Conservation (phyloP, 2,888 invertebrate genomes). For the Lumbricus terrestris region DNA sequence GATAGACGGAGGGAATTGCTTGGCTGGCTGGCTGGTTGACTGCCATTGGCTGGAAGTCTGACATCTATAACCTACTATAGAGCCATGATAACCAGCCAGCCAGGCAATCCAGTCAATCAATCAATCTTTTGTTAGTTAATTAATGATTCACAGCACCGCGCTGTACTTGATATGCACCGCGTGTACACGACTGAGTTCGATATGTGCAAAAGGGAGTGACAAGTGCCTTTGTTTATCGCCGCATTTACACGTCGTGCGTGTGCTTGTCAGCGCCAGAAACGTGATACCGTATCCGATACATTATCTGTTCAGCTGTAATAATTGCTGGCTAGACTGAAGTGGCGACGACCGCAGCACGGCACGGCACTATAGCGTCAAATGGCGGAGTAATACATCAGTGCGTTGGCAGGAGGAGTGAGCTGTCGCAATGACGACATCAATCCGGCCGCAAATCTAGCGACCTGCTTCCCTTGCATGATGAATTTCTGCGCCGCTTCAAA, state of each 20-base stretch:
- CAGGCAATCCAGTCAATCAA: not conserved
- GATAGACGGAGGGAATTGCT: too few relatives aligned
- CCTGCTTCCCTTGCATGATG: not conserved
- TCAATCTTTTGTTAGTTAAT: not conserved
- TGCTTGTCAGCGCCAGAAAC: not conserved
- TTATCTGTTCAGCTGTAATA: too few relatives aligned
- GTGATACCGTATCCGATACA: not conserved
- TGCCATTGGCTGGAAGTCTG: not conserved
- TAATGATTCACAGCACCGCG: not conserved
- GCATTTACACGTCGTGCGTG: not conserved
- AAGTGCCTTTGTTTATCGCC: not conserved
- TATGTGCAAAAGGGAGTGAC: not conserved
- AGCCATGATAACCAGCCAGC: not conserved
- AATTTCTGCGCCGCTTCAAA: not conserved
- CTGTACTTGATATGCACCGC: not conserved
- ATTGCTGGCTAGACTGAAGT: not conserved
- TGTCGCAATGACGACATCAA: slow-evolving; percentile 3
- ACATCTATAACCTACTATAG: too few relatives aligned
- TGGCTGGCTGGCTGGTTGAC: too few relatives aligned
- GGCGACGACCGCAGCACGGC: not conserved
- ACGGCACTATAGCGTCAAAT: not conserved
- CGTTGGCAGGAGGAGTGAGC: not conserved
- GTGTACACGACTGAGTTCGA: not conserved
- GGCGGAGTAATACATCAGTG: not conserved
- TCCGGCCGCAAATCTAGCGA: not conserved